Evolutionary conservation across 2,888 invertebrate genomes (phyloP), one percentile per base, ranked within the genome.

Genomic region (Ormyrus pomaceus): DNA sequence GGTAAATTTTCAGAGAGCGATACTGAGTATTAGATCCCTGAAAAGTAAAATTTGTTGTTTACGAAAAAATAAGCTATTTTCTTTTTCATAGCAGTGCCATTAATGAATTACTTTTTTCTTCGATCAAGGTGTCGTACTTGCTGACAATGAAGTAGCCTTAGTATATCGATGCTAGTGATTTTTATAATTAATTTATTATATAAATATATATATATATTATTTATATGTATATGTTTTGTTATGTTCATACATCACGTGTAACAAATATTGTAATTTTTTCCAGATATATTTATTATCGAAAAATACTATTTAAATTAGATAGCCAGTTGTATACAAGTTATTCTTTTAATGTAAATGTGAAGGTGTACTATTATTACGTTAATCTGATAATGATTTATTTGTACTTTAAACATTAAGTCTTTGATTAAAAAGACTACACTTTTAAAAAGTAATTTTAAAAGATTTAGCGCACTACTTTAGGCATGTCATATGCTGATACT

Each of bases 111-210:
- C 62, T 75, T 65, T 69, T 79, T 78, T 76, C 74, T 73, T 82
- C 71, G 65, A 82, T 75, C 34, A 69, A 64, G 69, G 77, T 75
- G 75, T 80, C 74, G 80, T 82, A 82, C 75, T 80, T 80, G 80
- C 80, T 82, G 72, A 82, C 72, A 80, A 80, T 82, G 80, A 78
- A 80, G 75, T 82, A 82, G 82, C 77, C 82, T 82, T 82, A 82
- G 78, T 70, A 80, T 78, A 72, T 78, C 77, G 78, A 82, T 80
- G 82, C 80, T 82, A 82, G 82, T 82, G 80, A 82, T 80, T 82
- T 82, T 82, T 82, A 80, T 80, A 80, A 78, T 82, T 82, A 80
- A 82, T 82, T 82, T 82, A 80, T 82, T 79, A 76, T 82, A 82
- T 76, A 74, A 72, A 82, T 77, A 82, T 79, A 76, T 76, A 72